phyloP scores from a whole-genome alignment of 2,797 vertebrate species.

The Heliangelus exortis region DNA sequence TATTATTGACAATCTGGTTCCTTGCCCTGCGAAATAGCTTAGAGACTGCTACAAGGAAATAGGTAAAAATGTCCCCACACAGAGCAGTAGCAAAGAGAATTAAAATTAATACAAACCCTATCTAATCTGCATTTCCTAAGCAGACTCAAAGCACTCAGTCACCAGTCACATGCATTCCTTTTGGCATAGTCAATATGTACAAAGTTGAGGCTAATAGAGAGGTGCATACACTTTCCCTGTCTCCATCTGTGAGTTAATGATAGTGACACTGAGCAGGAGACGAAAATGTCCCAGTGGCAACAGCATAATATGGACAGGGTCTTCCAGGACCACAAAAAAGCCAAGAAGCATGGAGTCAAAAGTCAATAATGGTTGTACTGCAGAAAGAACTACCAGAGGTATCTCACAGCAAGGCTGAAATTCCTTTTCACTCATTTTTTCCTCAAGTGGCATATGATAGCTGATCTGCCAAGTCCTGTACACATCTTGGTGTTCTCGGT shows the following conservation, averaged over 20 bases:
- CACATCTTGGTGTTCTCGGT: not conserved
- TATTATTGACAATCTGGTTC: not conserved
- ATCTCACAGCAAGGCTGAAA: not conserved
- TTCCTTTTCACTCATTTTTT: not conserved
- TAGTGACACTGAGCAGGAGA: not conserved
- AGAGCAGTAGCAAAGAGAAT: not conserved
- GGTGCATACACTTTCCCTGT: not conserved
- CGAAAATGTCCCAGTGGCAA: not conserved
- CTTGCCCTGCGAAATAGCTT: not conserved
- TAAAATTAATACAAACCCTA: not conserved
- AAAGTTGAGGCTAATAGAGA: not conserved
- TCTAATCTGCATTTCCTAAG: not conserved
- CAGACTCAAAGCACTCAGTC: not conserved
- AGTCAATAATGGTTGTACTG: not conserved
- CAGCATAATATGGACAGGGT: not conserved
- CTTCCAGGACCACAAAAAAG: not conserved
- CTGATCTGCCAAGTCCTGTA: not conserved
- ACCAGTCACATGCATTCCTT: not conserved
- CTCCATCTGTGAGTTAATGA: not conserved
- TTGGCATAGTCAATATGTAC: fast-evolving
- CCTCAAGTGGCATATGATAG: fast-evolving
- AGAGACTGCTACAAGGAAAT: not conserved
- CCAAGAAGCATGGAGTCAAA: not conserved
- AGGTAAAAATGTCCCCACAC: not conserved
- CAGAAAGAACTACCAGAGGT: not conserved